phyloP scores from a whole-genome alignment of 2,888 invertebrate species.

The Brassicogethes aeneus region DNA sequence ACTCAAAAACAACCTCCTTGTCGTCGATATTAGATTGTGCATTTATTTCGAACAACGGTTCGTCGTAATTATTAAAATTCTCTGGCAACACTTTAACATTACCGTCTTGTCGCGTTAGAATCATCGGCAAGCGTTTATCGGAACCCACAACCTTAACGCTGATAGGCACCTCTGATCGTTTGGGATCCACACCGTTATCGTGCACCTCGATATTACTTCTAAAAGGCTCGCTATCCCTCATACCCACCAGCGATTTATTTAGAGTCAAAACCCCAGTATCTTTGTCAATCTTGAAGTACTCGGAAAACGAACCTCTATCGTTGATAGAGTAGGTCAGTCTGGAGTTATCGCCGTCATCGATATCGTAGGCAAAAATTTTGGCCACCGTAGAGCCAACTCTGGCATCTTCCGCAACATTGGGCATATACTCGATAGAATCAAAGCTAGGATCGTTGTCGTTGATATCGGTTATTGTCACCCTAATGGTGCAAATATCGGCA shows the following conservation, averaged over 20 bases:
- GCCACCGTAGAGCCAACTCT: constrained; percentile 65
- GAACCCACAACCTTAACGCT: constrained; percentile 60
- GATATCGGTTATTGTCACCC: constrained; percentile 81
- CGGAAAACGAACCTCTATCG: constrained; percentile 40
- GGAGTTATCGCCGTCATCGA: constrained; percentile 87
- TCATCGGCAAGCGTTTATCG: constrained; percentile 76
- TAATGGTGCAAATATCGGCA: constrained; percentile 89
- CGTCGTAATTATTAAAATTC: constrained; percentile 61
- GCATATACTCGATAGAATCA: constrained; percentile 64
- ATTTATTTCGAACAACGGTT: constrained; percentile 44
- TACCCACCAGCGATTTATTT: constrained; percentile 34
- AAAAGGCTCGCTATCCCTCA: constrained; percentile 53
- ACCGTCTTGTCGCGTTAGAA: constrained; percentile 51
- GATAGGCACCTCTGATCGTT: background rate
- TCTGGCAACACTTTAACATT: constrained; percentile 55
- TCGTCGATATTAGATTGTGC: constrained; percentile 72
- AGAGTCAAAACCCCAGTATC: constrained; percentile 70
- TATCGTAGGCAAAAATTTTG: constrained; percentile 86
- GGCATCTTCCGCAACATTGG: constrained; percentile 77
- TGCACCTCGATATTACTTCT: constrained; percentile 65
- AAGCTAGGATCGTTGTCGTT: constrained; percentile 85
- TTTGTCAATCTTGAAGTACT: constrained; percentile 73
- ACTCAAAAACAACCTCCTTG: constrained; percentile 67
- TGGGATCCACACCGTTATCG: constrained; percentile 53
- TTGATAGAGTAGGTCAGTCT: constrained; percentile 63